A percentile compares a stretch with the other conserved stretches of the same genome.
Evolutionary conservation across 1,140 invertebrate species (phyloP).

Genomic region (Acyrthosiphon pisum): DNA sequence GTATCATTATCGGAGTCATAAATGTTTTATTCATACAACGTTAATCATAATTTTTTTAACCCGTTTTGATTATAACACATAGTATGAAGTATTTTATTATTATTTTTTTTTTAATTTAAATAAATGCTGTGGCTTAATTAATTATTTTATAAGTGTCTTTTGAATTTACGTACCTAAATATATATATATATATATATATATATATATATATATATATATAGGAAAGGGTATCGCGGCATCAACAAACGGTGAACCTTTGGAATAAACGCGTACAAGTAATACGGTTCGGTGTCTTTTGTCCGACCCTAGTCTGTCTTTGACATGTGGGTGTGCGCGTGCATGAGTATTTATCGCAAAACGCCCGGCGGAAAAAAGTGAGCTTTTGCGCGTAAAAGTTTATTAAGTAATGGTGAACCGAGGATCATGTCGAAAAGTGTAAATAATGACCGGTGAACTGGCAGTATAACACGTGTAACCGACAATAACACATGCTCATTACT

Average conservation of each 20-base stretch:
- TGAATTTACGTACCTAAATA: background rate
- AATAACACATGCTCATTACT: background rate
- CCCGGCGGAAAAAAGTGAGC: background rate
- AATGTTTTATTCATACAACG: background rate
- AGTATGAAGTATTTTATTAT: background rate
- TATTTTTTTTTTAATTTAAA: background rate
- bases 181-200: background rate
- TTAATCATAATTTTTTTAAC: background rate
- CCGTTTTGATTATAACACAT: background rate
- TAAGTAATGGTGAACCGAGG: background rate
- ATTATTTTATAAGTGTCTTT: slow-evolving; percentile 26
- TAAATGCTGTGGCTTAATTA: background rate
- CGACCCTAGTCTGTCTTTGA: slow-evolving; percentile 20
- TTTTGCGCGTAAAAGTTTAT: background rate
- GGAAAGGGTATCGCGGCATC: background rate
- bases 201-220: background rate
- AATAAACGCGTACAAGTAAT: slow-evolving; percentile 18
- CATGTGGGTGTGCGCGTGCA: slow-evolving; percentile 17
- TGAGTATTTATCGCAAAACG: slow-evolving; percentile 13
- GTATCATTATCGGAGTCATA: background rate
- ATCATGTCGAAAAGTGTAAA: slow-evolving; percentile 20
- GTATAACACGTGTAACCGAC: slow-evolving; percentile 5
- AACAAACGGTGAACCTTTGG: background rate
- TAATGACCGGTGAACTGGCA: background rate
- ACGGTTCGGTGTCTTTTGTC: slow-evolving; percentile 4